Evolutionary conservation across 2,888 invertebrate species (phyloP).

Genomic region (Pristionchus japonicus): DNA sequence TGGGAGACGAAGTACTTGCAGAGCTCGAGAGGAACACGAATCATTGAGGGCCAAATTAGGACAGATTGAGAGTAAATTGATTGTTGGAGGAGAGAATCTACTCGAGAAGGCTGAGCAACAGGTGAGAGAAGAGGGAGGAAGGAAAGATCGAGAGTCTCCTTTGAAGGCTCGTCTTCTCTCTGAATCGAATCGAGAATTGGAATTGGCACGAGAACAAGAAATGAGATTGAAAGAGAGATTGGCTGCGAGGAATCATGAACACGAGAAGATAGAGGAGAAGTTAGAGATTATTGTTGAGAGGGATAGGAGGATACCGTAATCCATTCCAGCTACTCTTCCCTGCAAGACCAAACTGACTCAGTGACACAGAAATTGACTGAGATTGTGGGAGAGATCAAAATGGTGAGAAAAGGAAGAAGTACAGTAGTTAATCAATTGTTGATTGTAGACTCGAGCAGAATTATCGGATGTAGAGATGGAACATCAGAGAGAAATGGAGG

Average conservation of each 20-base stretch:
- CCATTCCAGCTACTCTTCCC: slow-evolving; percentile 84
- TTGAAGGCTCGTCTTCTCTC: slow-evolving; percentile 88
- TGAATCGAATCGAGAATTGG: slow-evolving; percentile 82
- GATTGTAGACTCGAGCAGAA: slow-evolving; percentile 82
- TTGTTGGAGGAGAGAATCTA: slow-evolving; percentile 97
- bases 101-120: slow-evolving; percentile 86
- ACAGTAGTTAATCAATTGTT: slow-evolving; percentile 79
- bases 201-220: slow-evolving; percentile 57
- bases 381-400: slow-evolving; percentile 55
- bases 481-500: slow-evolving; percentile 96
- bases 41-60: slow-evolving; percentile 88
- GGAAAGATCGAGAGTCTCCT: not conserved
- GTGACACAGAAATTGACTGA: slow-evolving; percentile 91
- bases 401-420: slow-evolving; percentile 3
- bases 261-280: slow-evolving; percentile 61
- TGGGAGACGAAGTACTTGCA: not conserved
- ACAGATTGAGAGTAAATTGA: slow-evolving; percentile 92
- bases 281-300: slow-evolving; percentile 19
- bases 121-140: slow-evolving; percentile 42
- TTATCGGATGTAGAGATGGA: slow-evolving; percentile 84
- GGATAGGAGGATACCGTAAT: not conserved
- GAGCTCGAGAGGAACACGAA: slow-evolving; percentile 83
- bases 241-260: slow-evolving; percentile 43
- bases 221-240: slow-evolving; percentile 49
- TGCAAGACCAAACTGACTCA: slow-evolving; percentile 94